phyloP scores from a whole-genome alignment of 2,113 vertebrate species.

The Himantopus leucocephalus region DNA sequence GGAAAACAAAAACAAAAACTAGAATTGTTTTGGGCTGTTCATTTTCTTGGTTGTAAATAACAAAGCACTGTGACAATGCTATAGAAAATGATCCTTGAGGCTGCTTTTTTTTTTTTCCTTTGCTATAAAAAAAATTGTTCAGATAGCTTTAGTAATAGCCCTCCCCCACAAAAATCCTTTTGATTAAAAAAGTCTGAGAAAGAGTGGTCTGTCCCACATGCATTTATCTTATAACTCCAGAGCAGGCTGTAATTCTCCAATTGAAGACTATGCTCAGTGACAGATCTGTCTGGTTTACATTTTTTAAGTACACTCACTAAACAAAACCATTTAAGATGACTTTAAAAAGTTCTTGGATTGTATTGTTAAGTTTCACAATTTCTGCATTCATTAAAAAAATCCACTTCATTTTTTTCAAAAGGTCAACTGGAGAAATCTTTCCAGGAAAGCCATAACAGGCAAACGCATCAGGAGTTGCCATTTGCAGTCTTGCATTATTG shows the following conservation, averaged over 20 bases:
- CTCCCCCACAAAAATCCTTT: background rate
- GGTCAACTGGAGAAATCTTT: conserved; percentile 14
- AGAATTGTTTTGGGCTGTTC: background rate
- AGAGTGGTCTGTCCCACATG: background rate
- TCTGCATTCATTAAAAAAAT: background rate
- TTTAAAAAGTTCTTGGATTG: background rate
- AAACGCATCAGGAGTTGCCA: background rate
- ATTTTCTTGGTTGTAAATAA: background rate
- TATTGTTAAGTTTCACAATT: background rate
- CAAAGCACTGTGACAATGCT: background rate
- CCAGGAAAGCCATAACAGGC: background rate
- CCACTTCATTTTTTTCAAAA: background rate
- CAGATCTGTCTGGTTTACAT: background rate
- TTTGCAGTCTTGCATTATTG: no score
- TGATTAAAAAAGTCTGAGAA: background rate
- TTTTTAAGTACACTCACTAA: background rate
- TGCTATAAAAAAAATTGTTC: background rate
- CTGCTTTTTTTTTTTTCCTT: background rate
- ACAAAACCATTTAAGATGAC: background rate
- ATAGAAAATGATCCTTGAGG: background rate
- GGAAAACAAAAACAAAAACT: background rate
- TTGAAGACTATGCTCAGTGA: background rate
- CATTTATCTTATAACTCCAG: background rate
- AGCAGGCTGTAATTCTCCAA: background rate
- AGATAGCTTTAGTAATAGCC: background rate